Conservation (phyloP, 2,113 vertebrate species). For the Trematocara nigrifrons region DNA sequence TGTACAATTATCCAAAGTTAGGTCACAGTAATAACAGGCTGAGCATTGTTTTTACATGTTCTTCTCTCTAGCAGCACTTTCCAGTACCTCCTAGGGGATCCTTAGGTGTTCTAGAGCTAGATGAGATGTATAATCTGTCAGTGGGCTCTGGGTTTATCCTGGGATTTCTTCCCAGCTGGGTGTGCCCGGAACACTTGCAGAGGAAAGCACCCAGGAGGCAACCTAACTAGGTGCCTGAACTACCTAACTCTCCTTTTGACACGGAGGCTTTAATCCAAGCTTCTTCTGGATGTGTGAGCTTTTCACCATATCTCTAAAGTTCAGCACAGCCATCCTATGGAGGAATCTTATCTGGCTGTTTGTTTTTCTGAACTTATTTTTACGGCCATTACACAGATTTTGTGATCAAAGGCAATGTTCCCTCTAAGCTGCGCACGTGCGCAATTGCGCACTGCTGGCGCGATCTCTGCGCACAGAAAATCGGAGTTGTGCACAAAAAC, state of each 20-base stretch:
- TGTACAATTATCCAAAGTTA: neutral
- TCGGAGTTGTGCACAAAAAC: too few species aligned
- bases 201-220: neutral
- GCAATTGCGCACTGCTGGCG: too few species aligned
- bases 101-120: neutral
- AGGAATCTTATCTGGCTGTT: neutral
- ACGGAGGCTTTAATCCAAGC: neutral
- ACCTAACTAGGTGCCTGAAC: neutral
- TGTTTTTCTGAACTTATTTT: neutral
- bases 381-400: neutral
- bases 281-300: neutral
- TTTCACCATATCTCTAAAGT: neutral
- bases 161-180: neutral
- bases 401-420: neutral
- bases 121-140: neutral
- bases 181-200: neutral
- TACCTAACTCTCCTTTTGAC: neutral
- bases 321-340: neutral
- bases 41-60: neutral
- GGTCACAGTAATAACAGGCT: neutral
- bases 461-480: too few species aligned
- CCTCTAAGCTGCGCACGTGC: too few species aligned
- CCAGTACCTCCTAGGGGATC: accelerated
- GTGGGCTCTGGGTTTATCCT: neutral
- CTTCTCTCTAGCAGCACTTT: neutral